Evolutionary conservation across 1,140 invertebrate species (phyloP).

Genomic region (Penaeus vannamei): DNA sequence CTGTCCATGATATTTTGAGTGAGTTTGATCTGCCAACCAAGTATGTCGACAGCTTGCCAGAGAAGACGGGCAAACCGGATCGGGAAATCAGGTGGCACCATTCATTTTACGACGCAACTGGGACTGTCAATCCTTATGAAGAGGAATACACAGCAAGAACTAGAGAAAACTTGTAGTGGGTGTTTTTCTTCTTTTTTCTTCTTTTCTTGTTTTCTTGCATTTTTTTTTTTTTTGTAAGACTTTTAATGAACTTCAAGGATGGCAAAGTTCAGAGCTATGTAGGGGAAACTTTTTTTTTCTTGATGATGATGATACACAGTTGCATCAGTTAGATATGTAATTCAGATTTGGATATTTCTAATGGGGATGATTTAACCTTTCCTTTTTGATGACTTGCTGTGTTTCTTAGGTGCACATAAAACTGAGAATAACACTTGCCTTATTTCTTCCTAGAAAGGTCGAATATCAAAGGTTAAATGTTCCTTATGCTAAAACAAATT

Average conservation of each 20-base stretch:
- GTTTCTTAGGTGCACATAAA: no score
- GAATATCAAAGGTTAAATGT: no score
- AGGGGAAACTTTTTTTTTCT: no score
- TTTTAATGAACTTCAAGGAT: not conserved
- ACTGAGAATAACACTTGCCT: no score
- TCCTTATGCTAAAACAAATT: no score
- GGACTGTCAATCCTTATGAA: slow-evolving; percentile 34
- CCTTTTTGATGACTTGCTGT: no score
- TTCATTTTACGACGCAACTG: slow-evolving; percentile 55
- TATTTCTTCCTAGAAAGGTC: no score
- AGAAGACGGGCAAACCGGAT: slow-evolving; percentile 53
- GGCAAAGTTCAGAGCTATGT: no score
- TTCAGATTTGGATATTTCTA: no score
- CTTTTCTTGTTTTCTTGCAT: not conserved
- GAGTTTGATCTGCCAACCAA: slow-evolving; percentile 87
- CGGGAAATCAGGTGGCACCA: slow-evolving; percentile 59
- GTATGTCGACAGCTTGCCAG: slow-evolving; percentile 80
- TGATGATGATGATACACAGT: no score
- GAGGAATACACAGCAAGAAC: slow-evolving; percentile 19
- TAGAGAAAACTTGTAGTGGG: slow-evolving; percentile 58
- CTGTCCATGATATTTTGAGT: slow-evolving; percentile 84
- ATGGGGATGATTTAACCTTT: no score
- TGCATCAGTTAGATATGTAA: no score
- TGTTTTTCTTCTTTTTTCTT: slow-evolving; percentile 38
- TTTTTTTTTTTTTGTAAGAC: not conserved